Evolutionary conservation across 1,140 invertebrate genomes (phyloP).

Genomic region (Drosophila lowei): DNA sequence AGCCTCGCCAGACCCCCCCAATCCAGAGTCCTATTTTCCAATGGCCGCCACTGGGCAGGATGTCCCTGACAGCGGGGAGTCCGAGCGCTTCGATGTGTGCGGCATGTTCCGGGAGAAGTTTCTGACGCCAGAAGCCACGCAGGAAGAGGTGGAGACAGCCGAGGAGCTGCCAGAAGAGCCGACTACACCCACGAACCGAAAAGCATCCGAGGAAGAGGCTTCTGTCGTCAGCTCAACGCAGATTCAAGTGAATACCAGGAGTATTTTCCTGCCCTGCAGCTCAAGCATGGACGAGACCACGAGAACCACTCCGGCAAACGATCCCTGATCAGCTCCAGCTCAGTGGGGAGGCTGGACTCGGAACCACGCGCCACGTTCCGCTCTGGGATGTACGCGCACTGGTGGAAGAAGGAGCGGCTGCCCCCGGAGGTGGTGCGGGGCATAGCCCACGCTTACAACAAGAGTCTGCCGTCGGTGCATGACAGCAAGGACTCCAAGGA

Average conservation of each 20-base stretch:
- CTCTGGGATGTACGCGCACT: slow-evolving; percentile 93
- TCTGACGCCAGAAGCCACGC: slow-evolving; percentile 68
- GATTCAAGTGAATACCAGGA: slow-evolving; percentile 73
- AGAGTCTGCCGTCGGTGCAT: slow-evolving; percentile 36
- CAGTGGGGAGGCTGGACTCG: slow-evolving; percentile 53
- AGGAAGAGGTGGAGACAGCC: slow-evolving; percentile 25
- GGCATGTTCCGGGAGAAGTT: slow-evolving; percentile 80
- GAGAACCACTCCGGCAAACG: slow-evolving; percentile 2
- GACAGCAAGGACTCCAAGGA: slow-evolving; percentile 47
- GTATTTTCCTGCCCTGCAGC: slow-evolving; percentile 69
- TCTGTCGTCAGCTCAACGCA: slow-evolving; percentile 35
- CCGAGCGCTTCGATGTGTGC: slow-evolving; percentile 76
- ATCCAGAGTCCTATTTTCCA: slow-evolving; percentile 46
- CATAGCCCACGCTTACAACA: slow-evolving; percentile 83
- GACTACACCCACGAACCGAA: slow-evolving; percentile 32
- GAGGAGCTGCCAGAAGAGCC: slow-evolving; percentile 21
- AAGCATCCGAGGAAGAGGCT: slow-evolving; percentile 7
- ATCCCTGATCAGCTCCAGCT: slow-evolving; percentile 54
- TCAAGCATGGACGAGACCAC: slow-evolving; percentile 59
- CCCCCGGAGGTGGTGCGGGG: slow-evolving; percentile 86
- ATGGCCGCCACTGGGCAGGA: slow-evolving; percentile 20
- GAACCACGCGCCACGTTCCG: slow-evolving; percentile 86
- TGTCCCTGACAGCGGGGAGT: slow-evolving; percentile 54
- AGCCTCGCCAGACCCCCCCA: slow-evolving; percentile 86
- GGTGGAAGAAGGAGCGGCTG: slow-evolving; percentile 95